Conservation (phyloP, 2,888 invertebrate genomes). For the Pachycephus smyrnensis region DNA sequence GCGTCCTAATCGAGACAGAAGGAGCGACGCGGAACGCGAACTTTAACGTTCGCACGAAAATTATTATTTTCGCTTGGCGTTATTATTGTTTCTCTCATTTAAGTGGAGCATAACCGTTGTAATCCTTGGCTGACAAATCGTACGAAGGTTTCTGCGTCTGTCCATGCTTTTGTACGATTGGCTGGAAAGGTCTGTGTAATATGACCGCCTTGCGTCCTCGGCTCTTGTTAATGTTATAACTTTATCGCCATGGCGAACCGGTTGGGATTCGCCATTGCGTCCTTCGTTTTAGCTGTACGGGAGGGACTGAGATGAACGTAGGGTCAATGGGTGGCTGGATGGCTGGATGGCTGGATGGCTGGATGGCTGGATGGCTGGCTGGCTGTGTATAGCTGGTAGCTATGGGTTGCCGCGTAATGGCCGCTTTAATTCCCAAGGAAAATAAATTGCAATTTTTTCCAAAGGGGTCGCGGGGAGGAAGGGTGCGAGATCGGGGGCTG, state of each 20-base stretch:
- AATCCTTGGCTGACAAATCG: slow-evolving; percentile 37
- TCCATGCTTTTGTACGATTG: no score
- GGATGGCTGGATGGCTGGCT: no score
- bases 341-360: background rate
- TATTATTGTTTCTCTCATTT: slow-evolving; percentile 33
- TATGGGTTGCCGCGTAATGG: slow-evolving; percentile 27
- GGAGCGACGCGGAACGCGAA: no score
- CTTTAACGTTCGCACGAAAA: background rate
- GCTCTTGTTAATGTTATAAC: background rate
- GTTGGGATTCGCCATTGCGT: no score
- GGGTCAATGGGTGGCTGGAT: no score
- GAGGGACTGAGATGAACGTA: no score
- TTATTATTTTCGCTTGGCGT: slow-evolving; percentile 9
- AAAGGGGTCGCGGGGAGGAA: slow-evolving; percentile 14
- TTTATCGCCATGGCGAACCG: no score
- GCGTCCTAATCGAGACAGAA: no score
- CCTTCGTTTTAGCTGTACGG: no score
- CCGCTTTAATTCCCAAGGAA: slow-evolving; percentile 45
- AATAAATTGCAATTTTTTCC: slow-evolving; percentile 51
- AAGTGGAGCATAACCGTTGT: slow-evolving; percentile 33
- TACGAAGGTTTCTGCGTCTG: background rate
- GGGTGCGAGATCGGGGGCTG: no score
- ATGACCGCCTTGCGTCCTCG: background rate
- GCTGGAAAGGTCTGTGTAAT: background rate
- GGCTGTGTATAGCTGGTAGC: slow-evolving; percentile 23